Evolutionary conservation across 2,113 vertebrate genomes (phyloP).

Genomic region (Scophthalmus maximus): DNA sequence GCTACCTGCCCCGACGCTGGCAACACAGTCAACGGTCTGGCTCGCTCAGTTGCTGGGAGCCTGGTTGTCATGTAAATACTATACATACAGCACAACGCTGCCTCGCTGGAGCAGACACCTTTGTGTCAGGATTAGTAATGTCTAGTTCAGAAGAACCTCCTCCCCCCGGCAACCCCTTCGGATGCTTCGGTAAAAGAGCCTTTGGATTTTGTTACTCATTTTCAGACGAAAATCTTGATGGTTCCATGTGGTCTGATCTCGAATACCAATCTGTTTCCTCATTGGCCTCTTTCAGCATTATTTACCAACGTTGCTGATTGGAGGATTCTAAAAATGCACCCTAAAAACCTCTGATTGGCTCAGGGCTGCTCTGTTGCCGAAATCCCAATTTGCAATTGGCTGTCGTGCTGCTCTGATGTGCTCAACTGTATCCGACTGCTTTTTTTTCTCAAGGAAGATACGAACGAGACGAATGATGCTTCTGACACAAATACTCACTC

Average conservation of each 20-base stretch:
- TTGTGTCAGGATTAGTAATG: constrained; percentile 81
- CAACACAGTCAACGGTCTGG: constrained; percentile 11
- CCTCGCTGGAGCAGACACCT: constrained; percentile 75
- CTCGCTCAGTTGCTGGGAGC: constrained; percentile 41
- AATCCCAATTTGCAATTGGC: constrained; percentile 48
- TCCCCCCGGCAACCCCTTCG: too few species aligned
- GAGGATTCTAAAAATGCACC: not conserved
- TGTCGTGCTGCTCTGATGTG: constrained; percentile 27
- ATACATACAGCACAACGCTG: constrained; percentile 69
- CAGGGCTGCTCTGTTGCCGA: constrained; percentile 4
- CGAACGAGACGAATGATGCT: constrained; percentile 20
- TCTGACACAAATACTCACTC: constrained; percentile 32
- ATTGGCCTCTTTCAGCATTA: constrained; percentile 26
- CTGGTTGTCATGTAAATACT: constrained; percentile 82
- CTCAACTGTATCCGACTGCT: constrained; percentile 59
- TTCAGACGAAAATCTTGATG: constrained; percentile 23
- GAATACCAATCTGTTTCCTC: constrained; percentile 18
- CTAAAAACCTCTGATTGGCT: constrained; percentile 53
- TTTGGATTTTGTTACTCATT: constrained; percentile 45
- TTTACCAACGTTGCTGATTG: constrained; percentile 42
- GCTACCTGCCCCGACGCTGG: constrained; percentile 20
- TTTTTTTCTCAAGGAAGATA: constrained; percentile 44
- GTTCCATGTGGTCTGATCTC: constrained; percentile 36
- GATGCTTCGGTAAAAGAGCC: constrained; percentile 45
- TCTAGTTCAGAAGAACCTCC: constrained; percentile 63